Evolutionary conservation across 1,140 invertebrate species (phyloP).

Genomic region (Oppia nitens): DNA sequence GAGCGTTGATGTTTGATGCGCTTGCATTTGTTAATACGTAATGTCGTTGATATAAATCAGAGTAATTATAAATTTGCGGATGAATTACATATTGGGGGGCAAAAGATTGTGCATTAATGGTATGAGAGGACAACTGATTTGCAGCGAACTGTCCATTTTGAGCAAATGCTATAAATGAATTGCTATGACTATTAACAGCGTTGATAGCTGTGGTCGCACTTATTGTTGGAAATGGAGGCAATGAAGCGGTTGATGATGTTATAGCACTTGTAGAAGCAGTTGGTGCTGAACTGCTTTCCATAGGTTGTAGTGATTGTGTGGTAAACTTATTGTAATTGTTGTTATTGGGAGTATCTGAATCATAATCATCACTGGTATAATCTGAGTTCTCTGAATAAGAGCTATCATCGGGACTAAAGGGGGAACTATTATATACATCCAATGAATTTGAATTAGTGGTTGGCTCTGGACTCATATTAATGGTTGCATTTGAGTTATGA

Average conservation of each 20-base stretch:
- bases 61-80: neutral
- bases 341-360: conserved; percentile 8
- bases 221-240: conserved; percentile 14
- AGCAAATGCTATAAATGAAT: neutral
- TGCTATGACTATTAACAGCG: neutral
- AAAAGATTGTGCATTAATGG: neutral
- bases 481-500: neutral
- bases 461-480: neutral
- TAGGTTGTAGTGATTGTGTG: neutral
- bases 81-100: neutral
- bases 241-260: neutral
- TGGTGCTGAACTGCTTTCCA: neutral
- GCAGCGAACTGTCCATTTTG: neutral
- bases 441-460: neutral
- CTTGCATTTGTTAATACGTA: neutral
- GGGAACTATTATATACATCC: conserved; percentile 19
- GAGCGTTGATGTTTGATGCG: neutral
- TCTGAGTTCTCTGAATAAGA: conserved; percentile 41
- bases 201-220: neutral
- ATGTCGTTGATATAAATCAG: neutral
- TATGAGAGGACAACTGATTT: neutral
- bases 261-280: neutral
- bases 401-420: conserved; percentile 22
- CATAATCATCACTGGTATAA: conserved; percentile 24
- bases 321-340: conserved; percentile 1